Conservation (phyloP, 2,797 vertebrate species). For the Margarornis squamiger region DNA sequence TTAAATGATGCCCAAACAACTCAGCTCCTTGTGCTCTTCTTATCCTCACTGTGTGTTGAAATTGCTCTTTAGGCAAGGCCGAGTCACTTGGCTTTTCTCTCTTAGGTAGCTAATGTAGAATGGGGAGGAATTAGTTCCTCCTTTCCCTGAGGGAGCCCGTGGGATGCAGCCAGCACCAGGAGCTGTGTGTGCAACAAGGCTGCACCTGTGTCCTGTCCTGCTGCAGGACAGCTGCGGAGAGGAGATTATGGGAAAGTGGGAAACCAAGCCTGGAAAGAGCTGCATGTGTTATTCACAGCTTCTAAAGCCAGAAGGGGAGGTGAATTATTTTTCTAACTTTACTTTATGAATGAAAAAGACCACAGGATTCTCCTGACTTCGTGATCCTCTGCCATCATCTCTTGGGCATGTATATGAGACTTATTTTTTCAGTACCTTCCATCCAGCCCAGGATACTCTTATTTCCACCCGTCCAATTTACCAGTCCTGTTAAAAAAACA, state of each 20-base stretch:
- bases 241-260: not conserved
- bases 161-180: not conserved
- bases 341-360: not conserved
- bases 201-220: not conserved
- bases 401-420: too few species aligned
- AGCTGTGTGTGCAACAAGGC: not conserved
- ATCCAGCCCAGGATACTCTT: not conserved
- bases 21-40: not conserved
- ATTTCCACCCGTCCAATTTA: not conserved
- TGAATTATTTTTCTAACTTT: not conserved
- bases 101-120: not conserved
- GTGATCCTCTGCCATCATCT: not conserved
- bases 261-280: not conserved
- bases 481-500: not conserved
- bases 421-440: not conserved
- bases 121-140: not conserved
- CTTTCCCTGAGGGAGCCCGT: not conserved
- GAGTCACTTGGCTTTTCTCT: not conserved
- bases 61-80: not conserved
- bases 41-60: not conserved
- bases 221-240: not conserved
- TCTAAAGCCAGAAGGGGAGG: not conserved
- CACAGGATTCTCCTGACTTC: not conserved
- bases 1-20: not conserved
- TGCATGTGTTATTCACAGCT: not conserved